Percentiles rank a stretch among this genome's conserved stretches.
Conservation (phyloP, 2,113 vertebrate genomes). For the Nymphicus hollandicus region DNA sequence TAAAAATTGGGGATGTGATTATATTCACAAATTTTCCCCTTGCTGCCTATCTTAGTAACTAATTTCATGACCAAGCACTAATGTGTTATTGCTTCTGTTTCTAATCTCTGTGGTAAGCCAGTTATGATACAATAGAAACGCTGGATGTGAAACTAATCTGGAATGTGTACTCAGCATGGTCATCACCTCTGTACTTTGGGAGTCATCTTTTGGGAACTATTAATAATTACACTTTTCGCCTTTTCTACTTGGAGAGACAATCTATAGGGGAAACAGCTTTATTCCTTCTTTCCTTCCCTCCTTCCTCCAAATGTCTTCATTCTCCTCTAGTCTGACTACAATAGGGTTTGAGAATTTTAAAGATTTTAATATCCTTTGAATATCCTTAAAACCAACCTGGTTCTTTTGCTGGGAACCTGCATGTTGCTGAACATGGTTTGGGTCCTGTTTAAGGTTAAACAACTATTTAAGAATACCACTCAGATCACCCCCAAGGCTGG, state of each 20-base stretch:
- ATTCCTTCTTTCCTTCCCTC: background rate
- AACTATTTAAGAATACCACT: background rate
- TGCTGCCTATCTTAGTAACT: background rate
- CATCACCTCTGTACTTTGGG: background rate
- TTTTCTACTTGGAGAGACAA: background rate
- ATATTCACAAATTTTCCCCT: background rate
- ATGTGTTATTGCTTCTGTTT: background rate
- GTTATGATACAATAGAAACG: background rate
- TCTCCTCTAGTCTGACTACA: background rate
- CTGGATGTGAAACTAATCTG: background rate
- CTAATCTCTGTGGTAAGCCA: background rate
- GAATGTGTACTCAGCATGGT: background rate
- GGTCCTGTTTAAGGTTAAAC: background rate
- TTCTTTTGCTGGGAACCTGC: background rate
- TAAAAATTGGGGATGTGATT: background rate
- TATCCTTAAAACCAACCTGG: background rate
- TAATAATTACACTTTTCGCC: background rate
- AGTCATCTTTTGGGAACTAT: background rate
- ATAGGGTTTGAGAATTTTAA: background rate
- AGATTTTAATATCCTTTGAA: background rate
- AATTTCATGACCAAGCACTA: background rate
- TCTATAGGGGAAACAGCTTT: background rate
- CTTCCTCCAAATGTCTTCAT: background rate
- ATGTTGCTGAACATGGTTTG: background rate
- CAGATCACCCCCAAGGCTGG: background rate